Evolutionary conservation across 2,113 vertebrate species (phyloP).

Genomic region (Equus przewalskii): DNA sequence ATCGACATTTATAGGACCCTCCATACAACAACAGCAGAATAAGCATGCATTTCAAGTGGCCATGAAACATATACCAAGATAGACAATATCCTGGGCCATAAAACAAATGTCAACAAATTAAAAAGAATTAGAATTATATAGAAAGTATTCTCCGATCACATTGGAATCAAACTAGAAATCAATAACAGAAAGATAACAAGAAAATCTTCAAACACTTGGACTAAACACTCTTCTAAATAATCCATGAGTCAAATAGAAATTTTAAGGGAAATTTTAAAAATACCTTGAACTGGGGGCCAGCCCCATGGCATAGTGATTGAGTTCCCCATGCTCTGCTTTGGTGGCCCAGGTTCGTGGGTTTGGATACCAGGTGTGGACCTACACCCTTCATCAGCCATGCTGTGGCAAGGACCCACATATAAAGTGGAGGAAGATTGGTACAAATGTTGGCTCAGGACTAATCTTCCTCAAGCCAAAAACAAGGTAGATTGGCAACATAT

Average conservation of each 20-base stretch:
- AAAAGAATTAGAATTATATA: neutral
- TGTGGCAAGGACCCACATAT: no score
- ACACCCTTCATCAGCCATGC: no score
- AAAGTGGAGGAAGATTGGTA: no score
- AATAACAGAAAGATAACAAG: neutral
- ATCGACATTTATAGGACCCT: neutral
- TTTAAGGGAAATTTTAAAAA: neutral
- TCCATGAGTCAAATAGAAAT: neutral
- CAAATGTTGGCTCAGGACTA: no score
- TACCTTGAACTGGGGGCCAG: neutral
- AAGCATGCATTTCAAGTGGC: neutral
- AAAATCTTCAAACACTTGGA: neutral
- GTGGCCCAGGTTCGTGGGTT: no score
- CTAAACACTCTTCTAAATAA: conserved; percentile 24
- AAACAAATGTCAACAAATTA: neutral
- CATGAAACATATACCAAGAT: neutral
- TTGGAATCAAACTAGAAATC: neutral
- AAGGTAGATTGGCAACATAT: no score
- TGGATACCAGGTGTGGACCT: no score
- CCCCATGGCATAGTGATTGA: no score
- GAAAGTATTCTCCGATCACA: conserved; percentile 17
- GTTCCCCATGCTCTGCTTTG: no score
- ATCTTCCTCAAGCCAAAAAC: no score
- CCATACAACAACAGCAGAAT: neutral
- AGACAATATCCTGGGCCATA: neutral